phyloP scores from a whole-genome alignment of 2,888 invertebrate genomes.

The Netelia inedita region DNA sequence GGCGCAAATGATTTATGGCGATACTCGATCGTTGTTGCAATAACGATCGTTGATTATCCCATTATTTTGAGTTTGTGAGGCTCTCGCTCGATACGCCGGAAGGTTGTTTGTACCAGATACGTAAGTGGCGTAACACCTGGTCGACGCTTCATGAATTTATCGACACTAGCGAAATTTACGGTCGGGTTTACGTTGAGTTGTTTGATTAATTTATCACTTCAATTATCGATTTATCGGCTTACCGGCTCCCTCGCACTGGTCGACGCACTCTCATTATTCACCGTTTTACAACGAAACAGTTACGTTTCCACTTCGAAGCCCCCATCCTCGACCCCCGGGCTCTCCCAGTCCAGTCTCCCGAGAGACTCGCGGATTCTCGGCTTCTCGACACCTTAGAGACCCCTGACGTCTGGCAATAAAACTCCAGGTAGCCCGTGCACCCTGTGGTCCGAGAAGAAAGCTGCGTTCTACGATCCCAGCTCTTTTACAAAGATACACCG shows the following conservation, averaged over 20 bases:
- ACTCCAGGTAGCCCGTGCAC: conserved; percentile 59
- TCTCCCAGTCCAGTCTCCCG: conserved; percentile 12
- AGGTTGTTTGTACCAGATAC: background rate
- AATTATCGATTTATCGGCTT: background rate
- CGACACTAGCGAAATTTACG: background rate
- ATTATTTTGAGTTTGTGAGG: conserved; percentile 1
- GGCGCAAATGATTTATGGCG: no score
- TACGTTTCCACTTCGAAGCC: conserved; percentile 33
- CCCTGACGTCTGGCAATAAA: conserved; percentile 48
- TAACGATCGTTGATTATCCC: background rate
- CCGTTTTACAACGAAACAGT: conserved; percentile 6
- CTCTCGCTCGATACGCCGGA: background rate
- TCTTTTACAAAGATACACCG: conserved; percentile 31
- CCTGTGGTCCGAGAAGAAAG: conserved; percentile 60
- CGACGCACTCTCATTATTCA: conserved; percentile 45
- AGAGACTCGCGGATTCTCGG: conserved; percentile 1
- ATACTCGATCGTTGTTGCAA: no score
- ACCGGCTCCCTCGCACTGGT: conserved; percentile 29
- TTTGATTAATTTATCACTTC: conserved; percentile 16
- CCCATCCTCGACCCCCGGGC: conserved; percentile 31
- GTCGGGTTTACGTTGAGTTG: background rate
- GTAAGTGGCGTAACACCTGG: conserved; percentile 9
- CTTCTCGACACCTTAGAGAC: conserved; percentile 19
- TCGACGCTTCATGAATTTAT: conserved; percentile 29
- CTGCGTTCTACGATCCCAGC: conserved; percentile 46